Percentiles rank a stretch among this genome's conserved stretches.
These are phyloP conservation scores for Linurgus olivaceus DNA, from an alignment of 2,797 vertebrate species.

Conservation along the genomic window DNA sequence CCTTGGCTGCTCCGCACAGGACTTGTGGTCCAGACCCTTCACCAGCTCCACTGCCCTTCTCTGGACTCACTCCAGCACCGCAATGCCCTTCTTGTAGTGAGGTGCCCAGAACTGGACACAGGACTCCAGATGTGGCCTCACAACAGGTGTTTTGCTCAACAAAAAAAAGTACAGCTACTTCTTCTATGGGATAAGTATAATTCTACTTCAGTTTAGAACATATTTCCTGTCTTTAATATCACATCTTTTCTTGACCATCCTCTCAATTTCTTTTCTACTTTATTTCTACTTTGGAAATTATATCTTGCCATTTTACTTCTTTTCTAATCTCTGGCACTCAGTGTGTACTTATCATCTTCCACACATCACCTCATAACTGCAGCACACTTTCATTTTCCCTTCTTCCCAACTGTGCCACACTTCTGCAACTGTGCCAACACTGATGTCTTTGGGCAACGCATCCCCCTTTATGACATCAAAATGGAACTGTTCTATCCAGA, in stretches of 20 bases:
- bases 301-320: neutral
- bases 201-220: neutral
- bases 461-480: neutral
- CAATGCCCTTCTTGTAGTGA: neutral
- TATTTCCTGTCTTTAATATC: neutral
- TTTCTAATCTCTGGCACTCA: neutral
- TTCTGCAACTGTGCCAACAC: neutral
- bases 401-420: neutral
- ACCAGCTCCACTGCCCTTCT: fast-evolving
- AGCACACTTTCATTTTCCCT: neutral
- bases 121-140: fast-evolving
- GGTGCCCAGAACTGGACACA: neutral
- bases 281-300: neutral
- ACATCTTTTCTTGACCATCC: neutral
- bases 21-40: neutral
- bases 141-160: neutral
- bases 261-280: neutral
- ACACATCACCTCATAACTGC: neutral
- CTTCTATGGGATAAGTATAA: neutral
- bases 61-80: fast-evolving
- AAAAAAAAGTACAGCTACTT: neutral
- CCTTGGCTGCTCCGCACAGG: fast-evolving
- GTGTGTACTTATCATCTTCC: neutral
- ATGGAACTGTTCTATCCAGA: neutral
- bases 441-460: neutral